Evolutionary conservation across 2,797 vertebrate genomes (phyloP), one percentile per base, ranked within the genome.

Genomic region (Artibeus lituratus): DNA sequence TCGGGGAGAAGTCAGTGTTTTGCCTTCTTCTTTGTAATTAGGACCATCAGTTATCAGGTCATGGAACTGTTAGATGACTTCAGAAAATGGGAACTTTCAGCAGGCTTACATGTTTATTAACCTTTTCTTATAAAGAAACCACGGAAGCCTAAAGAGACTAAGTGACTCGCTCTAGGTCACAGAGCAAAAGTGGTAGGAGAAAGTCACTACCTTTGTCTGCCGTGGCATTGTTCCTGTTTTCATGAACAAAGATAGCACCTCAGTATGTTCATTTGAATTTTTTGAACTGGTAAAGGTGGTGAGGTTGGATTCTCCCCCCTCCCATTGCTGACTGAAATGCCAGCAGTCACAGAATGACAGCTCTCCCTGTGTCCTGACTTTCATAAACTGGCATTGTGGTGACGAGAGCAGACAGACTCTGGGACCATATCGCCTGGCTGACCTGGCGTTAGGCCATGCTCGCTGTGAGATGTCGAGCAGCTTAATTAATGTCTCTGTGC

Each of bases 11-110:
- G 35, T 78, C 35, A 70, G 10, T 70, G 55, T 59, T 87, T 72
- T 86, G n/a, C 73, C 35, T 72, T 78, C 44, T 93, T 80, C 15
- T 80, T 85, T 88, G 73, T 85, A 67, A 37, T 81, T 76, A 76
- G 62, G 90, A 83, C 47, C 29, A 62, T 72, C n/a, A 57, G 11
- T 80, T 89, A 76, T 59, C 70, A 49, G n/a, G 42, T 77, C 69
- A 95, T 90, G 73, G 47, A 67, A 91, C 24, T 85, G 74, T 70
- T 92, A 59, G 65, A 39, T 81, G 74, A 93, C 5, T 91, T 83
- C 47, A 78, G 90, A 65, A 94, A 94, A 81, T 55, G 35, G 42
- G 49, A 84, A 55, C 57, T 53, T 90, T 29, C 16, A 91, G 62
- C 83, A 83, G 57, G 78, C 37, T 88, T 86, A 21, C 11, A 37